Base-by-base conservation (phyloP, 2,888 invertebrate species). In the Cheilosia grossa region DNA sequence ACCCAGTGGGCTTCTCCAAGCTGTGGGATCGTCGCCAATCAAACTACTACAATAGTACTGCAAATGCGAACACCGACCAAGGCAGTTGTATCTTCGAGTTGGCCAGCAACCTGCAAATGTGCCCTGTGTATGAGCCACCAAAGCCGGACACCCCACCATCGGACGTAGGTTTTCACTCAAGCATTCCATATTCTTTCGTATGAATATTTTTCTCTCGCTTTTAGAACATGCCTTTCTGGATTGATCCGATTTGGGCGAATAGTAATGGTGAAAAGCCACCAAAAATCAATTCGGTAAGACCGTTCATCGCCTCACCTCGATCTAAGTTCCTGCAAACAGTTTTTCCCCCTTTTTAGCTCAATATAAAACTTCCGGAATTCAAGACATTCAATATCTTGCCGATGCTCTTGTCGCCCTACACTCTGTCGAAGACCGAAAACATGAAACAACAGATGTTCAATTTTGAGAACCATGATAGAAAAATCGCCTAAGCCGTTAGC, bases 161-260 rank as follows among this genome's bases (percentile, higher is more conserved):
- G 4, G 89, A 91, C 87, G 91, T 91, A 87, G 88, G 64, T 64
- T 33, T 15, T 10, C 30, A 30, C 9, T 9, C 2, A 0, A 2
- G 2, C 30, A 30, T 30, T 30, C 30, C 30, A 30, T 30, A 2
- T 9, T 2, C 30, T 1, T 27, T 15, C 1, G 1, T 30, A 33
- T 17, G 40, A 1, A 15, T 2, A 9, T 42, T 13, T 63, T 21
- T 51, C 13, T 40, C 40, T 44, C 73, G 37, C 53, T 56, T 70
- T 21, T 58, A 92, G 92, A 90, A 89, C 78, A 80, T 91, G 80
- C 92, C 92, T 2, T 92, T 91, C 87, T 92, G 92, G 92, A 90
- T 91, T 66, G 92, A 92, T 89, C 92, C 92, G 3, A 90, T 92
- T 70, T 92, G 92, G 92, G 88, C 89, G 82, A 90, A 89, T 85